phyloP scores from a whole-genome alignment of 2,888 invertebrate genomes.

The Argyresthia albistria region DNA sequence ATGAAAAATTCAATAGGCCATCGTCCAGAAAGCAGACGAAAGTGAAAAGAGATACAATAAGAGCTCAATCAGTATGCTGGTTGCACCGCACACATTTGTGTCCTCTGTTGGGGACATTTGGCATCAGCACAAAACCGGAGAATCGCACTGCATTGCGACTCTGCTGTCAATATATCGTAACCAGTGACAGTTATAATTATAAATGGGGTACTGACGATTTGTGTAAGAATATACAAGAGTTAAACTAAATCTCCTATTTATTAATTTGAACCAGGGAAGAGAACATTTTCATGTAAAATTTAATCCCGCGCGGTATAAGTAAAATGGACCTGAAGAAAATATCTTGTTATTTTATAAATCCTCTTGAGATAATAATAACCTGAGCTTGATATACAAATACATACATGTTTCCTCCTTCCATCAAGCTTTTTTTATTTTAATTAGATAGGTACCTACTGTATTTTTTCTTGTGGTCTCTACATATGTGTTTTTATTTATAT shows the following conservation, averaged over 20 bases:
- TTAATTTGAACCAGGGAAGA: too few relatives aligned
- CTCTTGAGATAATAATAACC: not conserved
- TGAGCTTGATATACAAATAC: not conserved
- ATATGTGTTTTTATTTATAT: too few relatives aligned
- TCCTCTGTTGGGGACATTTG: slow-evolving; percentile 62
- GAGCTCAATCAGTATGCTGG: slow-evolving; percentile 62
- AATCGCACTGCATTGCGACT: slow-evolving; percentile 19
- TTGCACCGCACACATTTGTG: slow-evolving; percentile 30
- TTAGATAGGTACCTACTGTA: too few relatives aligned
- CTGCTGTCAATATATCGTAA: slow-evolving; percentile 16
- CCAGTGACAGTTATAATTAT: too few relatives aligned
- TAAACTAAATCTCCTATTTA: too few relatives aligned
- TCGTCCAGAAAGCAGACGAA: slow-evolving; percentile 49
- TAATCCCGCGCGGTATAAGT: too few relatives aligned
- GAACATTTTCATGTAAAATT: too few relatives aligned
- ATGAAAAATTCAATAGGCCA: slow-evolving; percentile 66
- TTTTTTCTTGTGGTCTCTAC: too few relatives aligned
- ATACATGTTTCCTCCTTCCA: not conserved
- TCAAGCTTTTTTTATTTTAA: not conserved
- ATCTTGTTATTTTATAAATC: too few relatives aligned
- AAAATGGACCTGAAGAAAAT: too few relatives aligned
- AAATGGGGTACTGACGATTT: too few relatives aligned
- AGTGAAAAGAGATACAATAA: slow-evolving; percentile 61
- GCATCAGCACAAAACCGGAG: slow-evolving; percentile 42
- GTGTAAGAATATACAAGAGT: too few relatives aligned